A percentile compares a stretch with the other conserved stretches of the same genome.
These are phyloP conservation scores for Lutraria lutraria DNA, from an alignment of 2,888 invertebrate species.

Conservation along the genomic window DNA sequence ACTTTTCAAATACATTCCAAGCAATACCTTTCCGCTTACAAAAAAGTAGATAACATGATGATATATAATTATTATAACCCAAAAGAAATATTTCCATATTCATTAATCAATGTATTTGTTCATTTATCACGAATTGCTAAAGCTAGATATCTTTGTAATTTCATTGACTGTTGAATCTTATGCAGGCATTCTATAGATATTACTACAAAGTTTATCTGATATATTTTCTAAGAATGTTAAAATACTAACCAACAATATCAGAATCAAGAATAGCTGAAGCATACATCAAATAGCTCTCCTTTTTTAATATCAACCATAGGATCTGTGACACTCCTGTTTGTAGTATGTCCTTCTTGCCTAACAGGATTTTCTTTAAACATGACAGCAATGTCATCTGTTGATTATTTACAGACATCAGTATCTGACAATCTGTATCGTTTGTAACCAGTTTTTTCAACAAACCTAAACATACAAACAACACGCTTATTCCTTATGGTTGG, in stretches of 20 bases:
- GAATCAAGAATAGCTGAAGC: conserved; percentile 67
- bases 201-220: too few relatives aligned
- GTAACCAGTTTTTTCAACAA: conserved; percentile 69
- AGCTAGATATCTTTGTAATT: too few relatives aligned
- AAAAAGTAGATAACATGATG: too few relatives aligned
- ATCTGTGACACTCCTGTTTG: conserved; percentile 71
- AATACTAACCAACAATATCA: conserved; percentile 71
- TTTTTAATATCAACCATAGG: conserved; percentile 58
- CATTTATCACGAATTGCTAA: too few relatives aligned
- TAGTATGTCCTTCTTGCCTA: conserved; percentile 66
- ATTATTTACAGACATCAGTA: conserved; percentile 66
- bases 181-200: too few relatives aligned
- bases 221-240: too few relatives aligned
- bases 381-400: conserved; percentile 63
- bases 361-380: conserved; percentile 71
- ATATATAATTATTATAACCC: too few relatives aligned
- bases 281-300: conserved; percentile 52
- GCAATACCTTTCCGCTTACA: too few relatives aligned
- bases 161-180: too few relatives aligned
- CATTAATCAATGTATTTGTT: too few relatives aligned
- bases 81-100: too few relatives aligned
- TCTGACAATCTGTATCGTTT: conserved; percentile 49
- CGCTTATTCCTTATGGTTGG: background rate
- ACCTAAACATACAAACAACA: conserved; percentile 50
- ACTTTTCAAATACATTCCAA: too few relatives aligned